Evolutionary conservation across 2,888 invertebrate species (phyloP).

Genomic region (Lymantria dispar): DNA sequence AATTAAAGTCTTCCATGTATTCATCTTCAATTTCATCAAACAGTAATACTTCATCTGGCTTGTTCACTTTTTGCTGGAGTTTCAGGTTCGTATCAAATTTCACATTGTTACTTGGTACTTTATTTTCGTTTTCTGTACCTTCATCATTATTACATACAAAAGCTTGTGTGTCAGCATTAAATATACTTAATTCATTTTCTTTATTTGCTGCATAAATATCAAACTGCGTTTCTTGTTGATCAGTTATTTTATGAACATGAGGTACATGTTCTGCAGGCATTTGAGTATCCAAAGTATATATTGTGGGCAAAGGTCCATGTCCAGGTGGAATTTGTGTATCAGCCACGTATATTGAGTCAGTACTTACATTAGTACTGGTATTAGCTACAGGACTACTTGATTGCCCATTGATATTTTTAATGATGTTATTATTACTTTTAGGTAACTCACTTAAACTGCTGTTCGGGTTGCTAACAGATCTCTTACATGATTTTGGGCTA

Average conservation of each 20-base stretch:
- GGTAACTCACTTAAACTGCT: constrained; percentile 41
- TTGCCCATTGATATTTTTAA: constrained; percentile 59
- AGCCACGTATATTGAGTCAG: constrained; percentile 50
- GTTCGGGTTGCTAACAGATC: constrained; percentile 50
- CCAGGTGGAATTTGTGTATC: constrained; percentile 39
- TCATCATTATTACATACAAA: constrained; percentile 18
- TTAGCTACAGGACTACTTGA: constrained; percentile 20
- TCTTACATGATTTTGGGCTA: constrained; percentile 57
- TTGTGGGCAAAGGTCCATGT: constrained; percentile 16
- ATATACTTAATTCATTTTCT: constrained; percentile 46
- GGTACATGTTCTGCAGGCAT: constrained; percentile 42
- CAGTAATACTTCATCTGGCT: constrained; percentile 56
- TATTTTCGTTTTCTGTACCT: constrained; percentile 16
- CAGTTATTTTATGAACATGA: constrained; percentile 45
- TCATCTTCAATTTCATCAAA: constrained; percentile 59
- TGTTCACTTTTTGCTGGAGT: constrained; percentile 21
- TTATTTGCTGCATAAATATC: constrained; percentile 50
- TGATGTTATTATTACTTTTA: constrained; percentile 25
- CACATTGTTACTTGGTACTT: constrained; percentile 23
- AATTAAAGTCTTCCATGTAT: constrained; percentile 48
- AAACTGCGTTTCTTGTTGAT: constrained; percentile 53
- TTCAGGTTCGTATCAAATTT: constrained; percentile 1
- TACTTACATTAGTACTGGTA: constrained; percentile 28
- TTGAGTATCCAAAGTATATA: constrained; percentile 41
- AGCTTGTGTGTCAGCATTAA: constrained; percentile 45